A percentile compares a stretch with the other conserved stretches of the same genome.
These are phyloP conservation scores for Emmelina monodactyla DNA, from an alignment of 2,888 invertebrate species.

Conservation along the genomic window DNA sequence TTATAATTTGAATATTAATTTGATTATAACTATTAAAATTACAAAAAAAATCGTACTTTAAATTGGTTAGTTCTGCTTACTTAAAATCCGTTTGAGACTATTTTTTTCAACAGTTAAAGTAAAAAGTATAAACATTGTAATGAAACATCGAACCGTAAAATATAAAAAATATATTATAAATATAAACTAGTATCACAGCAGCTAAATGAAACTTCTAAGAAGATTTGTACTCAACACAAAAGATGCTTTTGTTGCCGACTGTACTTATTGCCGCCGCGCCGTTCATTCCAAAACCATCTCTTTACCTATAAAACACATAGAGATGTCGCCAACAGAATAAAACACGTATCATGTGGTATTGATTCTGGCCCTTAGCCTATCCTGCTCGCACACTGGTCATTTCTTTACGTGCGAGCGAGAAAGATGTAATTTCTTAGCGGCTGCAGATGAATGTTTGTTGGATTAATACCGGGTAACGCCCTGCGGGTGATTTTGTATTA, in stretches of 20 bases:
- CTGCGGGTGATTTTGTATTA: constrained; percentile 15
- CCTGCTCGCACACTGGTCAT: constrained; percentile 30
- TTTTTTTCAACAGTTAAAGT: too few species aligned
- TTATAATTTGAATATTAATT: too few species aligned
- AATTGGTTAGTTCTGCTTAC: too few species aligned
- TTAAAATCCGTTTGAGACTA: too few species aligned
- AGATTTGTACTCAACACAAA: too few species aligned
- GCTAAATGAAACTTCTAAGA: too few species aligned
- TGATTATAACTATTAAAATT: too few species aligned
- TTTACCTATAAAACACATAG: constrained; percentile 16
- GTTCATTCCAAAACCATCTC: constrained; percentile 14
- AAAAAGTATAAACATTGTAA: too few species aligned
- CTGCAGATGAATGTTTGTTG: constrained; percentile 33
- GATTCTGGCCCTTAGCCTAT: constrained; percentile 43
- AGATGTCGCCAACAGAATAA: constrained; percentile 54
- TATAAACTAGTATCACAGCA: too few species aligned
- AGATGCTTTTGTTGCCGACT: not conserved
- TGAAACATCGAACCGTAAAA: too few species aligned
- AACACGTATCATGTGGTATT: constrained; percentile 56
- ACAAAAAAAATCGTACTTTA: too few species aligned
- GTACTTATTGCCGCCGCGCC: not conserved
- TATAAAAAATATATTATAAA: too few species aligned
- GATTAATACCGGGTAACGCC: constrained; percentile 42
- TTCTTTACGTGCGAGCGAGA: constrained; percentile 21
- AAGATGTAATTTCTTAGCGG: constrained; percentile 29